Base-by-base conservation (phyloP, 2,113 vertebrate species). In the Neogale vison region DNA sequence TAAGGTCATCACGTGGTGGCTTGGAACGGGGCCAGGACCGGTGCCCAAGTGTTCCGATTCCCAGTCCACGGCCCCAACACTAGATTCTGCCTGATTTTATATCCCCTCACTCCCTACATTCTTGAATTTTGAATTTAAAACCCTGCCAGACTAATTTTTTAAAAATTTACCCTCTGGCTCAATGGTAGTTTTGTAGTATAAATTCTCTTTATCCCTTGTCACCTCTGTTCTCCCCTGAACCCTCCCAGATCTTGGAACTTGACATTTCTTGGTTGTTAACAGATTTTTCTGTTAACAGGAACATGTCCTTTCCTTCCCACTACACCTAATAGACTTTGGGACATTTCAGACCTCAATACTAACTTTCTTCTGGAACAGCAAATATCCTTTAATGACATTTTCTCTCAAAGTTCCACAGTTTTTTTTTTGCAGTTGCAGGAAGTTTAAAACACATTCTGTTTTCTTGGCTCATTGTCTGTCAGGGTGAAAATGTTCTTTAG, bases 1-100 rank as follows among this genome's bases (percentile, higher is more conserved):
- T 96, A 92, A 97, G 94, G 76, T 96, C 95, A 96, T 96, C 96
- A 95, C 92, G 69, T 96, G 96, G 95, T 76, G 57, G 59, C 72
- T 98, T 96, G 96, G 83, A 0, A 84, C 81, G 72, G 83, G 69
- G 92, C 95, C 96, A 90, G 21, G 67, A 59, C 9, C 1, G 6
- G 77, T 94, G 65, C 42, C 63, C 76, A 88, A 61, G 67, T 88
- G 52, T 93, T 97, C 71, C 72, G 93, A 96, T 92, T 96, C 84
- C 15, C 69, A 72, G 65, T 18, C 3, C 13, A 29, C 31, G 0
- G 24, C 36, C 79, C 29, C 83, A 83, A 36, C 26, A 12, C 26
- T 84, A 65, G 65, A 63, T 91, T 85, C 45, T 95, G 67, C 29
- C 42, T 15, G 31, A 57, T 74, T 91, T 88, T 76, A 14, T 85